These are phyloP conservation scores for Ciconia stormi DNA, from an alignment of 2,113 vertebrate genomes.

Conservation along the genomic window DNA sequence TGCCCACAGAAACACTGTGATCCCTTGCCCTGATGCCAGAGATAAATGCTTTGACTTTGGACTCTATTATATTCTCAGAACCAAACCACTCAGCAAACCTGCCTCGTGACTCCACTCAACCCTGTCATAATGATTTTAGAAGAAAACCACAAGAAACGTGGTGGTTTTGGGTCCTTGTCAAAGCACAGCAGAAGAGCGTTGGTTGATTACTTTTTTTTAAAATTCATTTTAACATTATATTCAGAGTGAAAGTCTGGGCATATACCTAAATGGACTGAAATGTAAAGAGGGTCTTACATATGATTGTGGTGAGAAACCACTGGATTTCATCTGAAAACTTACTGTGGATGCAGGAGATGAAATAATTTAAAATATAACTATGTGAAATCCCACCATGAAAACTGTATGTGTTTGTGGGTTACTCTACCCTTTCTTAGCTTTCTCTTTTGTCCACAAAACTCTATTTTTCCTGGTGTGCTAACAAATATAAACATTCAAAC, in stretches of 20 bases:
- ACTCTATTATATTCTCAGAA: constrained; percentile 23
- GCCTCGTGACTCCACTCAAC: constrained; percentile 55
- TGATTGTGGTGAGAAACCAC: background rate
- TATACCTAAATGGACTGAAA: constrained; percentile 2
- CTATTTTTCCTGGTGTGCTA: background rate
- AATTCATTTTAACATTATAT: constrained; percentile 16
- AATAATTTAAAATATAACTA: background rate
- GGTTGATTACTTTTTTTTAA: background rate
- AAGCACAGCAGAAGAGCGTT: background rate
- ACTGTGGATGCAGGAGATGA: background rate
- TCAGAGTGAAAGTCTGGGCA: background rate
- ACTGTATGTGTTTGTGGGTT: background rate
- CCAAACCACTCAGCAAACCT: constrained; percentile 44
- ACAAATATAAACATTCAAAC: background rate
- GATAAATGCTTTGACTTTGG: constrained; percentile 33
- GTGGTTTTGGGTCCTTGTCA: constrained; percentile 50
- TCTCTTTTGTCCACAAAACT: background rate
- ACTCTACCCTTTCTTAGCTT: background rate
- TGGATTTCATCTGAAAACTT: constrained; percentile 5
- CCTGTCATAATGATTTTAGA: constrained; percentile 57
- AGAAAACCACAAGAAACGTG: constrained; percentile 60
- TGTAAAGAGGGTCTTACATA: background rate
- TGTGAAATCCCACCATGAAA: background rate
- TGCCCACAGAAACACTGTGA: constrained; percentile 40
- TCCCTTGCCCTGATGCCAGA: constrained; percentile 31